These are phyloP conservation scores for Hoplostethus atlanticus DNA, from an alignment of 2,797 vertebrate species.

Conservation along the genomic window DNA sequence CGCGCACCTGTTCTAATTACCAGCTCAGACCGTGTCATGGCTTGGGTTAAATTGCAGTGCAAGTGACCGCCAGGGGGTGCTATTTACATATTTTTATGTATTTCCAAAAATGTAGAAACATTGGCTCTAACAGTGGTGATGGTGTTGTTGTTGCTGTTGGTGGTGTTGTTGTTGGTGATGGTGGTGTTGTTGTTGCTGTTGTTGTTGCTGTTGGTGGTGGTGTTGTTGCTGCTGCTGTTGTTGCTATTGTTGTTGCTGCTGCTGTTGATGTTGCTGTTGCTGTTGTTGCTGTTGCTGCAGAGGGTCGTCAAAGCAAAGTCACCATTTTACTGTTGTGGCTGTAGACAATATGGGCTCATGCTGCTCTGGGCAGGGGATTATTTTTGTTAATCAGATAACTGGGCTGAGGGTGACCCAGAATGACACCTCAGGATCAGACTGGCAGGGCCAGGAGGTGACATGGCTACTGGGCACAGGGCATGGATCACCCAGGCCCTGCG, in stretches of 20 bases:
- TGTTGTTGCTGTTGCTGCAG: constrained; percentile 21
- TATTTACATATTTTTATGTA: no score
- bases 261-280: not conserved
- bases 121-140: not conserved
- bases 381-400: constrained; percentile 75
- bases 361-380: constrained; percentile 56
- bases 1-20: no score
- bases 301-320: constrained; percentile 66
- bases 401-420: constrained; percentile 56
- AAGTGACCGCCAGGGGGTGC: no score
- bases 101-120: no score
- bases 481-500: constrained; percentile 28
- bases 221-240: constrained; percentile 13
- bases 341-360: constrained; percentile 60
- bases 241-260: not conserved
- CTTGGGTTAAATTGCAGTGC: no score
- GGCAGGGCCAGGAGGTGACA: constrained; percentile 28
- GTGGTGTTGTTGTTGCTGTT: constrained; percentile 7
- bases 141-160: not conserved
- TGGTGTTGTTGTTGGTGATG: not conserved
- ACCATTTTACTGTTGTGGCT: constrained; percentile 45
- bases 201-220: not conserved
- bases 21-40: no score
- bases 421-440: constrained; percentile 58
- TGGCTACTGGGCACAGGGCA: constrained; percentile 6